These are phyloP conservation scores for Alethe castanea DNA, from an alignment of 2,113 vertebrate genomes.

Conservation along the genomic window DNA sequence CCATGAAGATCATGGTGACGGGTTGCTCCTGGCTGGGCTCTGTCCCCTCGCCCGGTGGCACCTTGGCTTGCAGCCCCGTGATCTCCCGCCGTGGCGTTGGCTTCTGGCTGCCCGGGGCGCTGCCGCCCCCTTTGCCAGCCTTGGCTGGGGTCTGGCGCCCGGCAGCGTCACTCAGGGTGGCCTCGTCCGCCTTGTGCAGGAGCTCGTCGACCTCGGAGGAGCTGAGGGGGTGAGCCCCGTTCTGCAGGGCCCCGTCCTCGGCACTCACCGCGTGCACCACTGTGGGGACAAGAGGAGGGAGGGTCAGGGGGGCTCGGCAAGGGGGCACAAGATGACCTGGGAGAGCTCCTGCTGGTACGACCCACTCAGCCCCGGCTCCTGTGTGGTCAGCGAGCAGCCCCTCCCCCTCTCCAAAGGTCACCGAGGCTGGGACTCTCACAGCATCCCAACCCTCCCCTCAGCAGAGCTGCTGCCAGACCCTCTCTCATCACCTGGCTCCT, in stretches of 20 bases:
- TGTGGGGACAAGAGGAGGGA: slow-evolving; percentile 40
- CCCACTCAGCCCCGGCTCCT: rapidly evolving
- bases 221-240: slow-evolving; percentile 84
- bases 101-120: not conserved
- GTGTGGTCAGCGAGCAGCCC: rapidly evolving
- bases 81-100: slow-evolving; percentile 76
- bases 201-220: slow-evolving; percentile 90
- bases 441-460: not conserved
- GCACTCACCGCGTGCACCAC: slow-evolving; percentile 89
- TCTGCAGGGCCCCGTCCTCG: slow-evolving; percentile 74
- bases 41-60: not conserved
- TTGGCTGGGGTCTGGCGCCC: not conserved
- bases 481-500: not conserved
- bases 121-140: not conserved
- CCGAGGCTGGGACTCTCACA: too few relatives aligned
- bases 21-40: slow-evolving; percentile 82
- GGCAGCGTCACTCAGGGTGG: slow-evolving; percentile 66
- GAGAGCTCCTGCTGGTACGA: not conserved
- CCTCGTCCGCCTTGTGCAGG: slow-evolving; percentile 89
- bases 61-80: slow-evolving; percentile 75
- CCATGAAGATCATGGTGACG: slow-evolving; percentile 98
- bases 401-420: not conserved
- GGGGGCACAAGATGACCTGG: not conserved
- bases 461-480: not conserved
- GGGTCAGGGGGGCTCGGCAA: rapidly evolving